Evolutionary conservation across 2,888 invertebrate genomes (phyloP), one percentile per base, ranked within the genome.

Genomic region (Trachelus iudaicus): DNA sequence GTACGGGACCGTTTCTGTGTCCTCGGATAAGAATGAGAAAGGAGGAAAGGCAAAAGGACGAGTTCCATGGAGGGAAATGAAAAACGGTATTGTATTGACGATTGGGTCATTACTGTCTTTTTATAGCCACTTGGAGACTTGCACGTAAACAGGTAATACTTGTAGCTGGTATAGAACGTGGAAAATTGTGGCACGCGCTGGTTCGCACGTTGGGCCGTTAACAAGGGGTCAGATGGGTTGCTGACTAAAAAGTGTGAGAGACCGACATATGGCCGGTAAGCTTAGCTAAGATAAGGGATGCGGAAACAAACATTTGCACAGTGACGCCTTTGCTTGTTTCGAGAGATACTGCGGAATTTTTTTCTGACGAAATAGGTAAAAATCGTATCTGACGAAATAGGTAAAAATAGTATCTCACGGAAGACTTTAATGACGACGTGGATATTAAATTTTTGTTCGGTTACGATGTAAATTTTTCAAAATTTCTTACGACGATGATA

Each of bases 201-300:
- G 56, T 56, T 56, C 23, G 56, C 56, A 23, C 40, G 40, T 40
- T 40, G 40, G 40, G 15, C 6, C 23, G 40, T 23, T 15, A 15
- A 23, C 9, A 56, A 56, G 56, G 56, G 56, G 23, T 23, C 2
- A 23, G 56, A 9, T 9, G 69, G 78, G 76, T 69, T 75, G 84
- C 82, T 82, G 79, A 81, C 82, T 81, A 80, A 75, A 74, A 80
- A 85, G 84, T 84, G 84, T 86, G 87, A 85, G 85, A 85, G 85
- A 85, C 83, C 79, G 85, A 83, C 88, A 89, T 88, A 89, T 89
- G 90, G 86, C 85, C 83, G 86, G 86, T 87, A 89, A 89, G 87
- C 88, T 86, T 82, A 83, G 81, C 83, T 81, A 84, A 83, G 89
- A 89, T 89, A 89, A 89, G 88, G 85, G 85, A 86, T 79, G 81